Percentiles rank a stretch among this genome's conserved stretches.
Evolutionary conservation across 2,888 invertebrate genomes (phyloP).

Genomic region (Patella caerulea): DNA sequence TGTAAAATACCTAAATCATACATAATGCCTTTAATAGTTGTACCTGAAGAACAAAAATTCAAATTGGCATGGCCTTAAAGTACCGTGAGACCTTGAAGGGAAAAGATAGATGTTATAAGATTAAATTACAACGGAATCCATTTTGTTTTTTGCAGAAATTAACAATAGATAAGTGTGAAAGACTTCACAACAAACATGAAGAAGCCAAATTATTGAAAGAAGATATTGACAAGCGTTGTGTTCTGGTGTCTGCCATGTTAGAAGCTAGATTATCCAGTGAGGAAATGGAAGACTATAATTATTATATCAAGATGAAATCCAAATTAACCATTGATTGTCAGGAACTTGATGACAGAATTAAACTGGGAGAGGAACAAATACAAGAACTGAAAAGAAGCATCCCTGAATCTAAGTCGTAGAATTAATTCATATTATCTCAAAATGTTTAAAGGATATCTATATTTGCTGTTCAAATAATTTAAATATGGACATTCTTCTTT

Average conservation of each 20-base stretch:
- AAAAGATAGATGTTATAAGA: too few relatives aligned
- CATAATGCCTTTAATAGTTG: too few relatives aligned
- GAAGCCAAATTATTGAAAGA: slow-evolving; percentile 87
- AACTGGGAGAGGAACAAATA: slow-evolving; percentile 85
- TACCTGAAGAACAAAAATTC: too few relatives aligned
- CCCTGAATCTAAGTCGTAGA: slow-evolving; percentile 32
- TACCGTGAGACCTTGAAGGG: too few relatives aligned
- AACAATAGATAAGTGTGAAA: slow-evolving; percentile 79
- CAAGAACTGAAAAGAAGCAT: slow-evolving; percentile 79
- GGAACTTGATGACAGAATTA: slow-evolving; percentile 87
- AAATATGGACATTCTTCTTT: too few relatives aligned
- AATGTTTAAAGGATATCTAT: too few relatives aligned
- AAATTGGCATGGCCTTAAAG: too few relatives aligned
- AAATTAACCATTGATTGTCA: slow-evolving; percentile 86
- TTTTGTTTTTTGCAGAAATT: slow-evolving; percentile 50
- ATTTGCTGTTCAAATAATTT: too few relatives aligned
- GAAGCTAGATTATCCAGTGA: slow-evolving; percentile 79
- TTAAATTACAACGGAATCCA: too few relatives aligned
- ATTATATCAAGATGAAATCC: slow-evolving; percentile 89
- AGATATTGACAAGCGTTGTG: slow-evolving; percentile 84
- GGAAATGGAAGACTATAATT: slow-evolving; percentile 85
- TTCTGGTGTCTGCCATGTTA: slow-evolving; percentile 79
- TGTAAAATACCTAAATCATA: too few relatives aligned
- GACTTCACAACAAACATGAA: slow-evolving; percentile 83
- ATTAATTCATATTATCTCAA: too few relatives aligned